Evolutionary conservation across 2,797 vertebrate genomes (phyloP), one percentile per base, ranked within the genome.

Genomic region (Melanotaenia nigrans): DNA sequence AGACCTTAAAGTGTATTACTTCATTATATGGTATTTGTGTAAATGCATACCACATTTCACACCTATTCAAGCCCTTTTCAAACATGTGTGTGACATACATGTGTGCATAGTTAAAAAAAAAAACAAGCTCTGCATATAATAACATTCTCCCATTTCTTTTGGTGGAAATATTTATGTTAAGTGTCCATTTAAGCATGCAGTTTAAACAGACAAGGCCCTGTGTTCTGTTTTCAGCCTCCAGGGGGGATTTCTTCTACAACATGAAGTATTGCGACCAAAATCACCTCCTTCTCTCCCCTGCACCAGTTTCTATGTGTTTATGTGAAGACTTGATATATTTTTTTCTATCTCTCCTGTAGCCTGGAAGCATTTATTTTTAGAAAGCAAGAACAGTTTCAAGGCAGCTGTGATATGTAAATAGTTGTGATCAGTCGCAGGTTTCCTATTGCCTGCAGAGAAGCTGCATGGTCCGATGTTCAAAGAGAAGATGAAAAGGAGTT

Each of bases 291-390:
- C 53, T 40, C 60, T 61, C 40, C 71, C 16, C 51, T 33, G 61
- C 63, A 54, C 36, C 56, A 30, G 51, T 67, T 72, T 81, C 70
- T 68, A 40, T 77, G 72, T 92, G 91, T 93, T 91, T 93, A 91
- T 83, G 76, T 83, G 86, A 73, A 73, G 65, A 32, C 49, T 71
- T 77, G 85, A 84, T 92, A 90, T 88, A 78, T 79, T 81, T 47
- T 18, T 87, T 87, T 88, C 83, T 74, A 65, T 71, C 76, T 57
- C 71, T 71, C 72, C 22, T 72, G 35, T 76, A 61, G 81, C 89
- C 84, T 16, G 7, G 68, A 85, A 85, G 61, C 91, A 88, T 93
- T 92, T 92, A 92, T 89, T 92, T 92, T 87, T 77, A 80, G 82
- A 76, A 22, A 28, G 60, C 63, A 74, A 51, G 78, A 85, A 73